Conservation (phyloP, 2,888 invertebrate species). For the Acholoe squamosa region DNA sequence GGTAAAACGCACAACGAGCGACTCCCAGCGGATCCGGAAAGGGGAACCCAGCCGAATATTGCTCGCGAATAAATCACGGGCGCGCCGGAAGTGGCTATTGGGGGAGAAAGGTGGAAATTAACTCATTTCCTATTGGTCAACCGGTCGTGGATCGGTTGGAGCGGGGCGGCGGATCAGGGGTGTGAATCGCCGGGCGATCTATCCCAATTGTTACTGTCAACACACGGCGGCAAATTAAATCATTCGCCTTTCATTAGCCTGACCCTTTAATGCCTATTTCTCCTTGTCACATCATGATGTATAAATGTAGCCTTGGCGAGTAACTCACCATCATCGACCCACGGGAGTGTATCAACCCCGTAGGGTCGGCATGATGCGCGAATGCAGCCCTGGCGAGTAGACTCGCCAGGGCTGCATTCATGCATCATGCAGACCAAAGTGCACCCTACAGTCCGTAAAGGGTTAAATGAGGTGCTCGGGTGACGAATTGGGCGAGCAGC, state of each 20-base stretch:
- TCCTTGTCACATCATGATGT: no score
- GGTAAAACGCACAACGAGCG: constrained; percentile 33
- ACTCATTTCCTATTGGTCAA: constrained; percentile 59
- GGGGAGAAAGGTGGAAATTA: constrained; percentile 58
- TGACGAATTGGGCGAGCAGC: neutral
- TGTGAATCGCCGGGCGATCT: constrained; percentile 23
- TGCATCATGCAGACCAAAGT: no score
- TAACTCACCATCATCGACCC: no score
- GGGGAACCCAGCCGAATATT: constrained; percentile 40
- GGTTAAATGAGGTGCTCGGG: neutral
- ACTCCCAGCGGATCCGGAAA: constrained; percentile 1
- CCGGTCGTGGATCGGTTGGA: neutral
- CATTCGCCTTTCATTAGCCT: constrained; percentile 56
- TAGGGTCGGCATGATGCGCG: no score
- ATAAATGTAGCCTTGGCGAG: no score
- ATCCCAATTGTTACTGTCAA: constrained; percentile 56
- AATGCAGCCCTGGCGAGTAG: no score
- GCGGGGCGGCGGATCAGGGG: neutral
- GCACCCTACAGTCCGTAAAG: no score
- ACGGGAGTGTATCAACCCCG: no score
- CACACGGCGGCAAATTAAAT: constrained; percentile 47
- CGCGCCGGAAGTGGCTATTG: neutral
- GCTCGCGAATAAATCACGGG: constrained; percentile 40
- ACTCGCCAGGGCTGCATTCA: no score
- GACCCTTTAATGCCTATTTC: neutral